Base-by-base conservation (phyloP, 2,888 invertebrate genomes). In the Phortica magna region DNA sequence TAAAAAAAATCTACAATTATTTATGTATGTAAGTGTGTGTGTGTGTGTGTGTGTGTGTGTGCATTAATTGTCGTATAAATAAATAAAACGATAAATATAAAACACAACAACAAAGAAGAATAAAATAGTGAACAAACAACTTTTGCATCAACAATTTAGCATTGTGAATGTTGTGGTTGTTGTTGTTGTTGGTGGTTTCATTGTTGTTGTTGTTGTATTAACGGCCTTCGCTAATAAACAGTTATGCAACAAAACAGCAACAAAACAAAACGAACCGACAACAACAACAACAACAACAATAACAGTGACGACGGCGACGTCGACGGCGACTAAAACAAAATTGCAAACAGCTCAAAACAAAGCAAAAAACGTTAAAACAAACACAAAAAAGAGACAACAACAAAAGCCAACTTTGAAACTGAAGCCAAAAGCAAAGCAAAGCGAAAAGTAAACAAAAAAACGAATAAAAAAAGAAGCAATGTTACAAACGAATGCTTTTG, bases 221-320 rank as follows among this genome's bases (percentile, higher is more conserved):
- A 81, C 80, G 84, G 84, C 87, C 87, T 85, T 84, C 83, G 80
- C 84, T 80, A 85, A 85, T 85, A 85, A 87, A 80, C 87, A 85
- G 87, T 85, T 85, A 85, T 87, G 85, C 85, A 85, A 87, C 82
- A 64, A 74, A 48, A 12, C 48, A 82, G 85, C 85, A 81, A 82
- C 75, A 81, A 80, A 76, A 79, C 80, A 73, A 72, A 79, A 80
- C 5, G 71, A 65, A 14, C 10, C n/a, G 5, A 41, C 7, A 19
- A 41, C 73, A 81, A 80, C 75, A 79, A 55, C 12, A 67, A 76
- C 42, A 73, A 48, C 73, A 22, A 71, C 41, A 75, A 67, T 55
- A 68, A 75, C 61, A 73, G 5, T 76, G 77, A 31, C 41, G 78
- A 19, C 65, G 79, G 55, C 65, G 72, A 19, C 65, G 79, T 43